These are phyloP conservation scores for Drosophila hamatofila DNA, from an alignment of 2,888 invertebrate species.

Conservation along the genomic window DNA sequence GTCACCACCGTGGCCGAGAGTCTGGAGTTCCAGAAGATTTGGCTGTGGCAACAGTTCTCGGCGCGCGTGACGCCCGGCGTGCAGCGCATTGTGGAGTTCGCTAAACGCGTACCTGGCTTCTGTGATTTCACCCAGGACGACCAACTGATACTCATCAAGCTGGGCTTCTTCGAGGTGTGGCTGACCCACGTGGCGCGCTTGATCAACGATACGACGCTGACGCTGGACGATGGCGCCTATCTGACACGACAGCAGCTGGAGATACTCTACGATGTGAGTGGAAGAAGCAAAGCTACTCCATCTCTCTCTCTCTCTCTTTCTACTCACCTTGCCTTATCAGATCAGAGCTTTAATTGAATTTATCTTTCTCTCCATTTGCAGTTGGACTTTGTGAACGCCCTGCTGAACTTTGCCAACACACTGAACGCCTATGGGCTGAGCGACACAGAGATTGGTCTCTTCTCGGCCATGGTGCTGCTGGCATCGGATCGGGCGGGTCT, in stretches of 20 bases:
- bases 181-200: slow-evolving; percentile 93
- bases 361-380: slow-evolving; percentile 85
- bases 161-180: slow-evolving; percentile 99
- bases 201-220: slow-evolving; percentile 91
- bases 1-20: slow-evolving; percentile 88
- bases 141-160: slow-evolving; percentile 97
- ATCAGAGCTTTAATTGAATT: not conserved
- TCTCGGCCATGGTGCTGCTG: slow-evolving; percentile 93
- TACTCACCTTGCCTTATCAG: not conserved
- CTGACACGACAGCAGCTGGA: slow-evolving; percentile 94
- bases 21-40: slow-evolving; percentile 90
- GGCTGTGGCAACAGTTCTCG: slow-evolving; percentile 96
- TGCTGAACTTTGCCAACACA: slow-evolving; percentile 92
- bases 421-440: slow-evolving; percentile 91
- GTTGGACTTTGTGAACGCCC: slow-evolving; percentile 92
- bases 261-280: slow-evolving; percentile 93
- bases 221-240: slow-evolving; percentile 95
- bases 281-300: too few relatives aligned
- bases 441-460: slow-evolving; percentile 96
- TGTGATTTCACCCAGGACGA: slow-evolving; percentile 96
- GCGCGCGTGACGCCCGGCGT: slow-evolving; percentile 94
- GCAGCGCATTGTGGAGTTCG: slow-evolving; percentile 97
- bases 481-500: slow-evolving; percentile 93
- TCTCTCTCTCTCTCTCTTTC: not conserved
- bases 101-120: slow-evolving; percentile 97